Evolutionary conservation across 2,797 vertebrate genomes (phyloP), one percentile per base, ranked within the genome.

Genomic region (Microcaecilia unicolor): DNA sequence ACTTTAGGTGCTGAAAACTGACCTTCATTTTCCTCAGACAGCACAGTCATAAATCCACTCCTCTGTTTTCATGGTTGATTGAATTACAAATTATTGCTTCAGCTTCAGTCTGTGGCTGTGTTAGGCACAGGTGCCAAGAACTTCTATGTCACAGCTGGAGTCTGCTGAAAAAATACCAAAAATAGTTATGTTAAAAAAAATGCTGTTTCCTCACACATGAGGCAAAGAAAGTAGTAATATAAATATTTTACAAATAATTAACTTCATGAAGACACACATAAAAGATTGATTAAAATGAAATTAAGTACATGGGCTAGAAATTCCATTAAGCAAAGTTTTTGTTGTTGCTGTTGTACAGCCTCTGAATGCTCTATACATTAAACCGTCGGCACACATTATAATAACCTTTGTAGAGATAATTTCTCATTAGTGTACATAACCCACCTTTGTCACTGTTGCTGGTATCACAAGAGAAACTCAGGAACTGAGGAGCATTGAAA

Each of bases 11-110:
- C 44, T 58, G 42, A 53, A 55, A 63, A 47, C 52, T 62, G 68
- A 68, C 68, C 68, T 74, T 74, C 55, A 64, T 56, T 58, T 57
- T 36, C 57, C 49, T 44, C 49, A 16, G 6, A 4, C 39, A 66
- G 44, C 30, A 53, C 27, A 13, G 26, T 50, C 41, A 29, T 70
- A 74, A 68, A 74, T 67, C 62, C 54, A 70, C 64, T 67, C 65
- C 41, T 43, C 36, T 44, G 22, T 44, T 60, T 50, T 51, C 52
- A 65, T 60, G 66, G 51, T 55, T 67, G 62, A 44, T 25, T 67
- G 53, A 67, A 64, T 70, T 64, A 57, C 55, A 62, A 51, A 61
- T 61, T 55, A 62, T 57, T 63, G 44, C 55, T 39, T 52, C 47
- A 32, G 36, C 44, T 49, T 49, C 49, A 44, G 27, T 57, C 41